phyloP scores from a whole-genome alignment of 1,140 invertebrate species.

The Lerema accius region DNA sequence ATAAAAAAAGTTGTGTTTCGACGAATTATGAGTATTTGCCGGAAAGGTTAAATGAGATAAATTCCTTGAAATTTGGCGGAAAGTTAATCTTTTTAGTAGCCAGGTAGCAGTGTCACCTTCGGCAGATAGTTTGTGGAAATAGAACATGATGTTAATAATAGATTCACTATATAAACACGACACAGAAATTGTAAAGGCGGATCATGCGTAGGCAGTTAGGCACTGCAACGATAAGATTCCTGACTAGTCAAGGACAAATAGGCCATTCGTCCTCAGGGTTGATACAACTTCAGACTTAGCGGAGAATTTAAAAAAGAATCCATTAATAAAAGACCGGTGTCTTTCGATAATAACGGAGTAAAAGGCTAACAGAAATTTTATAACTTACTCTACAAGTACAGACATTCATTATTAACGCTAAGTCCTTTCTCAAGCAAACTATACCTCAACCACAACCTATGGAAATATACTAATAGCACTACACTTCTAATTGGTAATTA shows the following conservation, averaged over 20 bases:
- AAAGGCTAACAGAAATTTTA: too few species aligned
- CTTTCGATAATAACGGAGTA: too few species aligned
- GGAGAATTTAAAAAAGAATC: too few species aligned
- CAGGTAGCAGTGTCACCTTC: conserved; percentile 29
- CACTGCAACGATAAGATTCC: background rate
- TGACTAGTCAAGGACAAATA: background rate
- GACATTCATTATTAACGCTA: too few species aligned
- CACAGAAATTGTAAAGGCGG: conserved; percentile 3
- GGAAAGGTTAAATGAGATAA: background rate
- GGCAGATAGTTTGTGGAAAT: conserved; percentile 24
- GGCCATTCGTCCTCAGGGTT: background rate
- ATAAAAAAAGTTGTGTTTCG: too few species aligned
- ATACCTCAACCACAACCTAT: background rate
- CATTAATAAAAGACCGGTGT: too few species aligned
- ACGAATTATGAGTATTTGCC: too few species aligned
- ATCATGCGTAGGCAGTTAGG: background rate
- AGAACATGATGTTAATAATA: conserved; percentile 27
- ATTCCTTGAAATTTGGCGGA: conserved; percentile 1
- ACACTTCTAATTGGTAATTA: background rate
- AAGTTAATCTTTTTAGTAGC: conserved; percentile 5
- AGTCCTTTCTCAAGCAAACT: too few species aligned
- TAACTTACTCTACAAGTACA: too few species aligned
- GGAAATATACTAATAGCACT: background rate
- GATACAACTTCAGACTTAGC: background rate
- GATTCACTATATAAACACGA: conserved; percentile 5